Percentiles rank a stretch among this genome's conserved stretches.
Conservation (phyloP, 2,113 vertebrate genomes). For the Rhombomys opimus region DNA sequence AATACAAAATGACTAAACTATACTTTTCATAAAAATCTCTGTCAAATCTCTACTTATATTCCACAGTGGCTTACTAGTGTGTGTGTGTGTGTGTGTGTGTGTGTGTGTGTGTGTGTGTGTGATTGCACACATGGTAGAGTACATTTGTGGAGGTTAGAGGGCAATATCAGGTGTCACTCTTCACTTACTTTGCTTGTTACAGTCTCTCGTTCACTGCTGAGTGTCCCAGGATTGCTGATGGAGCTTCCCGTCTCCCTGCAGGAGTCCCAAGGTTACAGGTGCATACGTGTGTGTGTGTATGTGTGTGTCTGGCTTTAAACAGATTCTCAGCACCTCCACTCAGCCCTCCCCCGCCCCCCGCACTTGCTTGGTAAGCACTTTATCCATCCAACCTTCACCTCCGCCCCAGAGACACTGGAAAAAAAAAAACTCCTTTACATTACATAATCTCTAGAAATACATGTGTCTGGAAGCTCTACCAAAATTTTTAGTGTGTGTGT, state of each 20-base stretch:
- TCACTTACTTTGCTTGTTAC: neutral
- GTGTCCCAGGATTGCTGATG: neutral
- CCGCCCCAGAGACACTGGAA: neutral
- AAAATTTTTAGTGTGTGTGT: no score
- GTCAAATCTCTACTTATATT: neutral
- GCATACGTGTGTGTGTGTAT: no score
- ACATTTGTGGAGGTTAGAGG: neutral
- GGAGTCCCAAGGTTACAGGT: neutral
- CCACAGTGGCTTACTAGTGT: neutral
- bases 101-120: neutral
- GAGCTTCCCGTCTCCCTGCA: neutral
- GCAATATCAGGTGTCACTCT: neutral
- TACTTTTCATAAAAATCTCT: conserved; percentile 29
- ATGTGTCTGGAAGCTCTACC: neutral
- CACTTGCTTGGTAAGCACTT: neutral
- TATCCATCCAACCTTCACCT: neutral
- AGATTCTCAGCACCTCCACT: neutral
- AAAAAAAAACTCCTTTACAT: neutral
- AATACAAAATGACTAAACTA: conserved; percentile 34
- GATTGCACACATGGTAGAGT: neutral
- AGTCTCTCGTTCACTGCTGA: neutral
- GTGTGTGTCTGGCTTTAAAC: neutral
- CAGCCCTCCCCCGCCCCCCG: no score
- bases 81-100: neutral
- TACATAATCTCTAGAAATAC: neutral